phyloP scores from a whole-genome alignment of 2,113 vertebrate genomes.

The Archilochus colubris region DNA sequence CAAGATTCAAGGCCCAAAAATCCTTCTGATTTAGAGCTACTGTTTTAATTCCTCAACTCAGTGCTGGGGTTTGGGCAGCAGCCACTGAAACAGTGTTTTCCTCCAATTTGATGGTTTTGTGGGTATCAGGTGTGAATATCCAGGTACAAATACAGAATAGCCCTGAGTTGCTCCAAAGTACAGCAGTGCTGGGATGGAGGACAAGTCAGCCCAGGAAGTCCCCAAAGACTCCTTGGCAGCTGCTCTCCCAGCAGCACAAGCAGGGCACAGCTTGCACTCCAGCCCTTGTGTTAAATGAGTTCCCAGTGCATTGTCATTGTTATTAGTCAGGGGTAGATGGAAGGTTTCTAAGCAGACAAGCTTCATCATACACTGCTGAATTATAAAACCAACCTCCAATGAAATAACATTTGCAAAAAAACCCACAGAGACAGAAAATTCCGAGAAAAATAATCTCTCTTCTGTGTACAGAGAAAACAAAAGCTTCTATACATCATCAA shows the following conservation, averaged over 20 bases:
- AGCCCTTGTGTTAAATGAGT: background rate
- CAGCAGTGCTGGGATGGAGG: background rate
- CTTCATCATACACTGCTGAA: background rate
- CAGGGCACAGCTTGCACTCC: slow-evolving; percentile 33
- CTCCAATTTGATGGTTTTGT: background rate
- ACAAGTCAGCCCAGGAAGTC: background rate
- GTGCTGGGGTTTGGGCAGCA: background rate
- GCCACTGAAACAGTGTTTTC: background rate
- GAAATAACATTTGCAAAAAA: background rate
- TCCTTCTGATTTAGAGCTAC: background rate
- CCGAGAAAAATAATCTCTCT: background rate
- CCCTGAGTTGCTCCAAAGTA: background rate
- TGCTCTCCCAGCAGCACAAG: background rate
- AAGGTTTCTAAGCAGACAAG: background rate
- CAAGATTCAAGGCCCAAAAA: background rate
- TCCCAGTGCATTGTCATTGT: background rate
- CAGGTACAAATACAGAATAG: background rate
- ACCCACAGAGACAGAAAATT: background rate
- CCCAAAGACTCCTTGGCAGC: slow-evolving; percentile 3
- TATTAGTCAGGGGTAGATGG: background rate
- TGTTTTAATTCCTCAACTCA: background rate
- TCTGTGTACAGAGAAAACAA: background rate
- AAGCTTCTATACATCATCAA: background rate
- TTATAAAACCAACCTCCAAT: background rate
- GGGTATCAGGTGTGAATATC: rapidly evolving